These are phyloP conservation scores for Ophioninae sp. DNA, from an alignment of 2,888 invertebrate genomes.

Conservation along the genomic window DNA sequence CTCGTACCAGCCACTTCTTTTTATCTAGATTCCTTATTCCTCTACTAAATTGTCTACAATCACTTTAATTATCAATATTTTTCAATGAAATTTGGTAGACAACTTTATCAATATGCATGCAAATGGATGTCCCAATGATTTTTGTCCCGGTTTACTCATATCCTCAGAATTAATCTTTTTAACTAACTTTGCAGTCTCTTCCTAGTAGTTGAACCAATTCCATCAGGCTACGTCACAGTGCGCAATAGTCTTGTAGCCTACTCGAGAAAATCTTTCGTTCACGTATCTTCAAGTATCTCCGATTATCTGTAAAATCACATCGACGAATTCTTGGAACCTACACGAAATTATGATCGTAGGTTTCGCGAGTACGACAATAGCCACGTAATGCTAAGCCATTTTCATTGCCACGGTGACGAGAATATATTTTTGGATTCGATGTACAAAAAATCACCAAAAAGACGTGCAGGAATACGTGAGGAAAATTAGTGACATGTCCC, in stretches of 20 bases:
- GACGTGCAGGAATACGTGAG: slow-evolving; percentile 26
- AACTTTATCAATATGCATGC: too few relatives aligned
- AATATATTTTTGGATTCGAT: slow-evolving; percentile 36
- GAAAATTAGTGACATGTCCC: slow-evolving; percentile 50
- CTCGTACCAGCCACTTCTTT: background rate
- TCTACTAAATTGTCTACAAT: background rate
- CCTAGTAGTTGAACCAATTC: slow-evolving; percentile 9
- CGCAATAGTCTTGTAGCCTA: slow-evolving; percentile 31
- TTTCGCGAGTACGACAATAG: slow-evolving; percentile 71
- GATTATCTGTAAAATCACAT: slow-evolving; percentile 24
- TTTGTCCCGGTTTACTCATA: too few relatives aligned
- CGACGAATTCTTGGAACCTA: slow-evolving; percentile 44
- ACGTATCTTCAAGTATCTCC: slow-evolving; percentile 39
- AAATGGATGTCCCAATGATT: too few relatives aligned
- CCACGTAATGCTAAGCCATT: slow-evolving; percentile 76
- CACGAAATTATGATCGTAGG: slow-evolving; percentile 68
- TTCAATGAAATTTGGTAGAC: background rate
- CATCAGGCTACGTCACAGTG: slow-evolving; percentile 16
- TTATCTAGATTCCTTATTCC: background rate
- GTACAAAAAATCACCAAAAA: slow-evolving; percentile 54
- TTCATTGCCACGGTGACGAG: slow-evolving; percentile 53
- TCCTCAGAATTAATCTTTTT: too few relatives aligned
- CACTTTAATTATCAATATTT: too few relatives aligned
- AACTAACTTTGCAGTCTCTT: too few relatives aligned
- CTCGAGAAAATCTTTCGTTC: slow-evolving; percentile 38